Conservation (phyloP, 1,140 invertebrate genomes). For the Anoplolepis gracilipes region DNA sequence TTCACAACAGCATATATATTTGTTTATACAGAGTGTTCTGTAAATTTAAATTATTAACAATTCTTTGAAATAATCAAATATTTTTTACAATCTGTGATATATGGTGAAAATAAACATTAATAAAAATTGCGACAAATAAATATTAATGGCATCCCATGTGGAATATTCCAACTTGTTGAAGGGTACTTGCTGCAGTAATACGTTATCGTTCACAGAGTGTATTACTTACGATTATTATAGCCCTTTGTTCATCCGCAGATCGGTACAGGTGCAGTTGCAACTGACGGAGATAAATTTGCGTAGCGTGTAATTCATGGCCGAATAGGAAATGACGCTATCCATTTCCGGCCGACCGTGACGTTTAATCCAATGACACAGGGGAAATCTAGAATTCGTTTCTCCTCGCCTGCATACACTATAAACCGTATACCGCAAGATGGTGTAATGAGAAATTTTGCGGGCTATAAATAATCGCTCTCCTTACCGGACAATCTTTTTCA, state of each 20-base stretch:
- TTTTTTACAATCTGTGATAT: not conserved
- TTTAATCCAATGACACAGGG: conserved; percentile 72
- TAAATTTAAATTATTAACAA: not conserved
- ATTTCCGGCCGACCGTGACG: conserved; percentile 72
- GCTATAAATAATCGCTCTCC: conserved; percentile 40
- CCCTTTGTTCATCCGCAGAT: conserved; percentile 25
- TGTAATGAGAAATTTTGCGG: conserved; percentile 62
- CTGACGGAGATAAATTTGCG: conserved; percentile 68
- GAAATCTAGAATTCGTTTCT: conserved; percentile 68
- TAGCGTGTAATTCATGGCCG: conserved; percentile 62
- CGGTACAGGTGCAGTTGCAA: conserved; percentile 25
- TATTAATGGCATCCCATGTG: not conserved
- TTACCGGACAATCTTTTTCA: conserved; percentile 9
- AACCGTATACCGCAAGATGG: conserved; percentile 45
- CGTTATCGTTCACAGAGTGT: not conserved
- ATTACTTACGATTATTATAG: conserved; percentile 30
- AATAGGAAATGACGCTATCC: conserved; percentile 70
- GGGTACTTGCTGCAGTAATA: not conserved
- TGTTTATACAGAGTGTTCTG: not conserved
- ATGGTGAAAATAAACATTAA: not conserved
- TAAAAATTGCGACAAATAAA: not conserved
- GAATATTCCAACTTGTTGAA: conserved; percentile 15
- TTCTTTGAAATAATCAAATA: not conserved
- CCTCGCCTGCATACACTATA: too few species aligned
- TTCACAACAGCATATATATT: not conserved